phyloP scores from a whole-genome alignment of 2,888 invertebrate species.

The Saturnia japonica region DNA sequence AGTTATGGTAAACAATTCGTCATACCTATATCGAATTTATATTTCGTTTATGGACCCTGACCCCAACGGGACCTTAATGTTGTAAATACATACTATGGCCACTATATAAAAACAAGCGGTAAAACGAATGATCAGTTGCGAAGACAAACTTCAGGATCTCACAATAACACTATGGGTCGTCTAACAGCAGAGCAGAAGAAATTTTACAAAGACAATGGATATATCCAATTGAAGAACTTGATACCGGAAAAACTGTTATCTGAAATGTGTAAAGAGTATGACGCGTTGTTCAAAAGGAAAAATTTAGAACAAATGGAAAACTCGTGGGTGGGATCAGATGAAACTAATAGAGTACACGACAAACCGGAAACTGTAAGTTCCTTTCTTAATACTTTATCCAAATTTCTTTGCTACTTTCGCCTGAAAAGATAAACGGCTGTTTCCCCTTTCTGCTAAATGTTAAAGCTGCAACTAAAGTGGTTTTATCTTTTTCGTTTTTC shows the following conservation, averaged over 20 bases:
- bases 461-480: too few relatives aligned
- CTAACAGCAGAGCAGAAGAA: conserved; percentile 69
- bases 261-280: conserved; percentile 72
- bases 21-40: neutral
- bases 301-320: conserved; percentile 75
- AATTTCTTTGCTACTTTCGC: too few relatives aligned
- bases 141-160: neutral
- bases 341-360: conserved; percentile 47
- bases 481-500: too few relatives aligned
- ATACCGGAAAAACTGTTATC: conserved; percentile 66
- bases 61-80: neutral
- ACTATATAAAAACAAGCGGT: neutral
- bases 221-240: conserved; percentile 70
- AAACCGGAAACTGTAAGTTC: conserved; percentile 49
- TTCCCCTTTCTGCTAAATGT: too few relatives aligned
- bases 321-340: conserved; percentile 78
- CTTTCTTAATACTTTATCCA: too few relatives aligned
- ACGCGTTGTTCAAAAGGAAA: conserved; percentile 76
- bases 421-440: too few relatives aligned
- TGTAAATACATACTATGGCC: neutral
- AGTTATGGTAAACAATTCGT: neutral
- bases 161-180: conserved; percentile 43
- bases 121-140: neutral
- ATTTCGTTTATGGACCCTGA: neutral
- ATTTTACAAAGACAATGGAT: conserved; percentile 80